Conservation (phyloP, 1,140 invertebrate genomes). For the Sesamia nonagrioides region DNA sequence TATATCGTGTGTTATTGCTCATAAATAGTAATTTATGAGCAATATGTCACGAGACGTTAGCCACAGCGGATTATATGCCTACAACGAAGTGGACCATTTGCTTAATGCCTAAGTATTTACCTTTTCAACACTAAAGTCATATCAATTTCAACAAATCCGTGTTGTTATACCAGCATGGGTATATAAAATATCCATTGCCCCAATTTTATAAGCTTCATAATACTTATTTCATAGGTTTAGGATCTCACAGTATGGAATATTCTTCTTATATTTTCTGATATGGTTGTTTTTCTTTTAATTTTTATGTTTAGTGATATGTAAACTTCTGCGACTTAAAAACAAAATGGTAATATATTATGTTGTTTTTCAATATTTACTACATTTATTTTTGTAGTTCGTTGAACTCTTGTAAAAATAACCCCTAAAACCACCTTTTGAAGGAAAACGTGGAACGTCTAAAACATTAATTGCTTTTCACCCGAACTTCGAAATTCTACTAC, state of each 20-base stretch:
- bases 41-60: conserved; percentile 55
- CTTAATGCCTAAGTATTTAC: conserved; percentile 22
- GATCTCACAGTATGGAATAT: background rate
- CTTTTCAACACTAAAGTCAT: conserved; percentile 30
- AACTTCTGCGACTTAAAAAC: conserved; percentile 6
- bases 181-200: conserved; percentile 2
- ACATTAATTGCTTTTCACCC: conserved; percentile 31
- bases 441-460: conserved; percentile 31
- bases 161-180: conserved; percentile 1
- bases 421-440: conserved; percentile 27
- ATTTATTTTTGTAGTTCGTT: conserved; percentile 3
- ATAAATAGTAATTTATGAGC: no score
- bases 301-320: background rate
- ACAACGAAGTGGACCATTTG: conserved; percentile 28
- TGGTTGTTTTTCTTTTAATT: background rate
- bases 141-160: conserved; percentile 32
- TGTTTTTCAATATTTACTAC: conserved; percentile 6
- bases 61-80: conserved; percentile 32
- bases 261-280: background rate
- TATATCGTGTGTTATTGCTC: background rate
- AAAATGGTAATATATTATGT: no score
- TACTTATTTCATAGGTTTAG: background rate
- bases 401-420: conserved; percentile 24
- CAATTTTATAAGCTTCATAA: conserved; percentile 4
- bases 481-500: conserved; percentile 19